A percentile compares a stretch with the other conserved stretches of the same genome.
phyloP scores from a whole-genome alignment of 2,113 vertebrate species.

The Pleuronectes platessa region DNA sequence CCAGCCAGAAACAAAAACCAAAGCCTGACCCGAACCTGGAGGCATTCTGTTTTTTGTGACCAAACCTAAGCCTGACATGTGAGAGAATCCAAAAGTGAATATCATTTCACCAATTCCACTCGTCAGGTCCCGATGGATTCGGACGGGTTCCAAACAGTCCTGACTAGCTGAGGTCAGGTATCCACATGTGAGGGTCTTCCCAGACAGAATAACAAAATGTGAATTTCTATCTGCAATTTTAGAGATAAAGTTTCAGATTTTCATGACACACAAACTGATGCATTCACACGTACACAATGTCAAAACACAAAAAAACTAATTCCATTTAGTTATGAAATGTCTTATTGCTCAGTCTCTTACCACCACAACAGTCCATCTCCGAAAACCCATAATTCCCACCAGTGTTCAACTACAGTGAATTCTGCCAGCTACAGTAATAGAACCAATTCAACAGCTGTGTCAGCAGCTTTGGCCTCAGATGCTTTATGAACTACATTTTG shows the following conservation, averaged over 20 bases:
- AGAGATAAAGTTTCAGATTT: neutral
- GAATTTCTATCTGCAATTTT: slow-evolving; percentile 24
- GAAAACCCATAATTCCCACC: neutral
- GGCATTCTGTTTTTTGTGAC: no score
- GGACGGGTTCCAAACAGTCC: no score
- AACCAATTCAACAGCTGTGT: neutral
- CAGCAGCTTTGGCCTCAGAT: neutral
- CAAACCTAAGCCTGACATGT: no score
- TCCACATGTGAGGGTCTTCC: neutral
- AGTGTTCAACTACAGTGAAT: neutral
- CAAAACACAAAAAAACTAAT: slow-evolving; percentile 17
- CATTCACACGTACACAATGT: neutral
- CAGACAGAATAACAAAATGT: neutral
- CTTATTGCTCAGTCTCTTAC: slow-evolving; percentile 8
- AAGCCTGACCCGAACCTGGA: no score
- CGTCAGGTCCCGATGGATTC: neutral
- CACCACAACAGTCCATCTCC: neutral
- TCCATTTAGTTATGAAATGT: slow-evolving; percentile 19
- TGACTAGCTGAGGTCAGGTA: no score
- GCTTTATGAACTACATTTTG: neutral
- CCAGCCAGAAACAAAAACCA: no score
- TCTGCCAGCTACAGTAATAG: neutral
- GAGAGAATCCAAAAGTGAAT: no score
- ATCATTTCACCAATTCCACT: no score
- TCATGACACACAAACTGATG: neutral